Percentiles rank a stretch among this genome's conserved stretches.
Conservation (phyloP, 1,140 invertebrate genomes). For the Penaeus chinensis region DNA sequence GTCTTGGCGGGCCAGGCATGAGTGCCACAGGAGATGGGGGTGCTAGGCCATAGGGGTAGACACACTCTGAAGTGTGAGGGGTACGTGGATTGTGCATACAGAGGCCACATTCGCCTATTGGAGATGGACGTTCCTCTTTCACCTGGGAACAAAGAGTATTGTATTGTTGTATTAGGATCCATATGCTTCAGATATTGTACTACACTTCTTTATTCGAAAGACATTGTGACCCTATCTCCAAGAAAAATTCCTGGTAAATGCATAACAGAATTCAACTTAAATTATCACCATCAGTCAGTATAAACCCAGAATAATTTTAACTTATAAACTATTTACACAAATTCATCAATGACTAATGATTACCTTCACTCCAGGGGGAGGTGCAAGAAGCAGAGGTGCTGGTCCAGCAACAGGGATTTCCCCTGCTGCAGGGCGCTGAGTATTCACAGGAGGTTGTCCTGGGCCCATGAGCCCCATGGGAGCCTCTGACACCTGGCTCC, state of each 20-base stretch:
- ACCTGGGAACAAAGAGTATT: constrained; percentile 43
- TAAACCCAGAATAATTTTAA: too few species aligned
- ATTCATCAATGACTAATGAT: too few species aligned
- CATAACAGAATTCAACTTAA: too few species aligned
- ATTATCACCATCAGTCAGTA: too few species aligned
- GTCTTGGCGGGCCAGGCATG: constrained; percentile 44
- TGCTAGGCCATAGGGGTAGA: constrained; percentile 54
- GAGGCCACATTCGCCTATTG: constrained; percentile 59
- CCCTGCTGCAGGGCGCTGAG: constrained; percentile 24
- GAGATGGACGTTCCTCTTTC: constrained; percentile 62
- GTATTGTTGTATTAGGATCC: background rate
- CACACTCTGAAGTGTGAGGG: constrained; percentile 58
- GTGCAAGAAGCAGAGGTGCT: constrained; percentile 26
- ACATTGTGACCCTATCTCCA: too few species aligned
- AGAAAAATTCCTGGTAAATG: too few species aligned
- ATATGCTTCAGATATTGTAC: too few species aligned
- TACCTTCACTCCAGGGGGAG: too few species aligned
- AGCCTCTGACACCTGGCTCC: constrained; percentile 31
- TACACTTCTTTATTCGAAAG: too few species aligned
- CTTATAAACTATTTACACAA: too few species aligned
- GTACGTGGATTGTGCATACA: constrained; percentile 62
- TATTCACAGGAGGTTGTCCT: constrained; percentile 10
- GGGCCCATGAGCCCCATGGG: constrained; percentile 31
- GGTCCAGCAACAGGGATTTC: constrained; percentile 40
- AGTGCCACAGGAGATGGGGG: constrained; percentile 53